These are phyloP conservation scores for Poecilia gillii DNA, from an alignment of 2,797 vertebrate species.

Conservation along the genomic window DNA sequence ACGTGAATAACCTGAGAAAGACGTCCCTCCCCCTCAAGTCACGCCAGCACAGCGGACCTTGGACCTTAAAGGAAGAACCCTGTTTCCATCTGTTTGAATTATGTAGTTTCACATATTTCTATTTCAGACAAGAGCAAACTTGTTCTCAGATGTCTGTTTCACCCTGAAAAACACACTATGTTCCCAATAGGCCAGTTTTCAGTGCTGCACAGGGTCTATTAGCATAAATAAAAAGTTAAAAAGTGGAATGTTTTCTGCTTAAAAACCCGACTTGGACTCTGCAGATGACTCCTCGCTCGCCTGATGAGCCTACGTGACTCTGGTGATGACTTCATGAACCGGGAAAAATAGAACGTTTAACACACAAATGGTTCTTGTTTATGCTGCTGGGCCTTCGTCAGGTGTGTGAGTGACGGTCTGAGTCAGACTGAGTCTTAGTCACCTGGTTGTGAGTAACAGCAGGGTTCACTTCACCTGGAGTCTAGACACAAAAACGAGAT, in stretches of 20 bases:
- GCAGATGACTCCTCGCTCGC: neutral
- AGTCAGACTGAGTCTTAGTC: conserved; percentile 50
- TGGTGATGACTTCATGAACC: neutral
- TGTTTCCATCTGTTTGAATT: neutral
- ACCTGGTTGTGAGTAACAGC: conserved; percentile 57
- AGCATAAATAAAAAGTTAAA: neutral
- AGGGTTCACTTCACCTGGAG: conserved; percentile 23
- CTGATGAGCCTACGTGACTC: neutral
- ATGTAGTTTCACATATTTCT: neutral
- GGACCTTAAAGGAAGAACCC: neutral
- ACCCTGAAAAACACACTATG: neutral
- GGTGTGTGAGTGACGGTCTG: conserved; percentile 28
- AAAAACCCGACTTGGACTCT: neutral
- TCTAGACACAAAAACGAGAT: conserved; percentile 40
- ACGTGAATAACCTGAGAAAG: conserved; percentile 13
- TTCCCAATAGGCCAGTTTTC: neutral
- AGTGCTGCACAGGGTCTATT: neutral
- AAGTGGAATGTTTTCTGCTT: neutral
- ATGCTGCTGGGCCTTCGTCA: neutral
- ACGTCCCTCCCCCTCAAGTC: conserved; percentile 1
- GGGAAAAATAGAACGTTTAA: neutral
- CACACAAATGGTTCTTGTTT: neutral
- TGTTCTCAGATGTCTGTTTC: neutral
- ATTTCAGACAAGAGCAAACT: neutral
- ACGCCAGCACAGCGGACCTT: neutral